phyloP scores from a whole-genome alignment of 2,113 vertebrate genomes.

The Phasianus colchicus region DNA sequence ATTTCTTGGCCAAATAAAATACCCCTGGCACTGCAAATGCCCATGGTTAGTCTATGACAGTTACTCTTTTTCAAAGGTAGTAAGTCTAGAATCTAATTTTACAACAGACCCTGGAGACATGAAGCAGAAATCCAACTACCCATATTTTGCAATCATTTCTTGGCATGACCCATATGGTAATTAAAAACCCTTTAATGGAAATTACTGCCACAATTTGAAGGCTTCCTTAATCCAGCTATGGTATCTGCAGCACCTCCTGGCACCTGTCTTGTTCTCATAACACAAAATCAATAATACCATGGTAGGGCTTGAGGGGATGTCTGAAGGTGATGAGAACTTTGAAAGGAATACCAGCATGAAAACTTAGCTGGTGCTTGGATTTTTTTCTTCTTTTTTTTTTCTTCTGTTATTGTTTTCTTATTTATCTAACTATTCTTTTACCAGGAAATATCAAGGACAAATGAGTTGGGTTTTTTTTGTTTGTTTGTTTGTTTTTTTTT shows the following conservation, averaged over 20 bases:
- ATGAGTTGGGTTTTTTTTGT: not conserved
- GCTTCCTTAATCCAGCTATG: conserved; percentile 21
- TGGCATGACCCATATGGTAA: not conserved
- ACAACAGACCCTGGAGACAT: not conserved
- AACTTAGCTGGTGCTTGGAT: not conserved
- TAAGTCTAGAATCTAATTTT: conserved; percentile 6
- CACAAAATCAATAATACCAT: conserved; percentile 34
- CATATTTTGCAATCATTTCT: conserved; percentile 54
- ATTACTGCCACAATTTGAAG: conserved; percentile 28
- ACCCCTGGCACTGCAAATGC: not conserved
- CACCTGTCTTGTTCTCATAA: conserved; percentile 47
- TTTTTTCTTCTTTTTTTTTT: not conserved
- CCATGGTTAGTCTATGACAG: not conserved
- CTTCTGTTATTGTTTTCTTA: not conserved
- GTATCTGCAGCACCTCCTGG: conserved; percentile 35
- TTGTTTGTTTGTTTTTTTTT: too few relatives aligned
- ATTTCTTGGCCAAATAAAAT: not conserved
- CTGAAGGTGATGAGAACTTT: conserved; percentile 36
- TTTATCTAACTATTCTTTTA: conserved; percentile 7
- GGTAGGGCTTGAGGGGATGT: conserved; percentile 22
- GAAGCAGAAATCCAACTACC: conserved; percentile 24
- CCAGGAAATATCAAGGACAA: not conserved
- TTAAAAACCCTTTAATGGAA: conserved; percentile 53
- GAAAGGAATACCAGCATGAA: conserved; percentile 24
- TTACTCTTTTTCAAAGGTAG: not conserved